A percentile compares a stretch with the other conserved stretches of the same genome.
These are phyloP conservation scores for Globicephala melas DNA, from an alignment of 2,113 vertebrate species.

Conservation along the genomic window DNA sequence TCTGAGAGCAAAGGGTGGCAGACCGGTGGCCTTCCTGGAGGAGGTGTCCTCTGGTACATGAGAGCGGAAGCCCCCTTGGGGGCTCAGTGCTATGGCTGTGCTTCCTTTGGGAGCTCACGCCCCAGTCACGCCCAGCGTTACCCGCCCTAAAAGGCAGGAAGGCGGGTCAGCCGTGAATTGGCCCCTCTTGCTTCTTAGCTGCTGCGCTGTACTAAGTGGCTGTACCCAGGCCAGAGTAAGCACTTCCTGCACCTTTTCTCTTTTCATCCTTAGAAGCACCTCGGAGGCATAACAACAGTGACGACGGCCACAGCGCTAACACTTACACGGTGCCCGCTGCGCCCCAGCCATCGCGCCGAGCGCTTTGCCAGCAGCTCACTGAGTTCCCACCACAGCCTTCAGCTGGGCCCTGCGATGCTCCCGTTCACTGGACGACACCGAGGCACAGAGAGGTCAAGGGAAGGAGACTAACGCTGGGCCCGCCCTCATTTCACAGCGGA, in stretches of 20 bases:
- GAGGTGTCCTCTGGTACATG: too few relatives aligned
- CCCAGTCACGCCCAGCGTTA: neutral
- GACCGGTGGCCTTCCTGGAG: too few relatives aligned
- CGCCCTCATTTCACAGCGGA: neutral
- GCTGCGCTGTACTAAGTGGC: neutral
- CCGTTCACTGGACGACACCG: neutral
- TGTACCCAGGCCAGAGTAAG: too few relatives aligned
- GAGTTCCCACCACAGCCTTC: neutral
- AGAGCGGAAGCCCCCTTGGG: neutral
- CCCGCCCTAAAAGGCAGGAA: neutral
- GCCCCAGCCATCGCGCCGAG: neutral
- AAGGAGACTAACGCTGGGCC: neutral
- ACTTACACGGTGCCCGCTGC: accelerated
- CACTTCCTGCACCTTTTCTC: too few relatives aligned
- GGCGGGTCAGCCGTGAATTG: accelerated
- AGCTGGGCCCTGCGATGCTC: neutral
- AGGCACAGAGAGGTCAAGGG: neutral
- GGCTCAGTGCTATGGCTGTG: neutral
- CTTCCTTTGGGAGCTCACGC: neutral
- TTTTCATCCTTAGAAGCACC: neutral
- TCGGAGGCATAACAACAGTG: neutral
- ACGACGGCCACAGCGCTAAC: too few relatives aligned
- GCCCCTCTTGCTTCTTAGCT: neutral
- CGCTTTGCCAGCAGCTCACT: neutral
- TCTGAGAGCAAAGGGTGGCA: too few relatives aligned